Conservation (phyloP, 2,113 vertebrate genomes). For the Laticauda colubrina region DNA sequence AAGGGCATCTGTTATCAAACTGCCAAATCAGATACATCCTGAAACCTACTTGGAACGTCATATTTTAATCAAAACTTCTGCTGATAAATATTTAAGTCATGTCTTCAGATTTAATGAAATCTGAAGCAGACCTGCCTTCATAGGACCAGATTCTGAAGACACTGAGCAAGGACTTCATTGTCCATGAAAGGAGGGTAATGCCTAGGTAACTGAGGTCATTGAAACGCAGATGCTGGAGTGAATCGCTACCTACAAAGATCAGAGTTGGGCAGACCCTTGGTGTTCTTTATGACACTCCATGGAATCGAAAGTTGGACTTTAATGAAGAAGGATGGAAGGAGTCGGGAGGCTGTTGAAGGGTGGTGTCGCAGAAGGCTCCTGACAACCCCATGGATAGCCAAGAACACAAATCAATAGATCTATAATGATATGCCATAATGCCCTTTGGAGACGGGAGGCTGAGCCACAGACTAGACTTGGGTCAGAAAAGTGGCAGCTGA, state of each 20-base stretch:
- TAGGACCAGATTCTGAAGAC: not conserved
- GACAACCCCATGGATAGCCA: too few species aligned
- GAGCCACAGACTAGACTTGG: too few species aligned
- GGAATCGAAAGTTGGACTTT: not conserved
- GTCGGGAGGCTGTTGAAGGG: too few species aligned
- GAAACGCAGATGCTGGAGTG: not conserved
- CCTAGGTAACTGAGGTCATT: not conserved
- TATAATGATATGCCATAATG: too few species aligned
- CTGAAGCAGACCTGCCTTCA: slow-evolving; percentile 37
- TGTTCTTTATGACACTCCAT: not conserved
- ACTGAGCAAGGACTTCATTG: not conserved
- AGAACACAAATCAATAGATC: too few species aligned
- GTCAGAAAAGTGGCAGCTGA: too few species aligned
- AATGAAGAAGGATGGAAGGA: too few species aligned
- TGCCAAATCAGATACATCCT: slow-evolving; percentile 52
- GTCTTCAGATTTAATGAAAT: slow-evolving; percentile 41
- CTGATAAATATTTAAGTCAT: slow-evolving; percentile 30
- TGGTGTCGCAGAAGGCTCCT: too few species aligned
- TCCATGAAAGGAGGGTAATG: not conserved
- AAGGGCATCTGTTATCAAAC: slow-evolving; percentile 44
- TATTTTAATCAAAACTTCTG: slow-evolving; percentile 48
- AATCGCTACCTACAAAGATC: not conserved
- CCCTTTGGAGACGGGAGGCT: too few species aligned
- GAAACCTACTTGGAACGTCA: slow-evolving; percentile 35
- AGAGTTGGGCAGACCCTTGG: not conserved